Percentiles rank a stretch among this genome's conserved stretches.
phyloP scores from a whole-genome alignment of 2,888 invertebrate genomes.

The Cephus pygmeus region DNA sequence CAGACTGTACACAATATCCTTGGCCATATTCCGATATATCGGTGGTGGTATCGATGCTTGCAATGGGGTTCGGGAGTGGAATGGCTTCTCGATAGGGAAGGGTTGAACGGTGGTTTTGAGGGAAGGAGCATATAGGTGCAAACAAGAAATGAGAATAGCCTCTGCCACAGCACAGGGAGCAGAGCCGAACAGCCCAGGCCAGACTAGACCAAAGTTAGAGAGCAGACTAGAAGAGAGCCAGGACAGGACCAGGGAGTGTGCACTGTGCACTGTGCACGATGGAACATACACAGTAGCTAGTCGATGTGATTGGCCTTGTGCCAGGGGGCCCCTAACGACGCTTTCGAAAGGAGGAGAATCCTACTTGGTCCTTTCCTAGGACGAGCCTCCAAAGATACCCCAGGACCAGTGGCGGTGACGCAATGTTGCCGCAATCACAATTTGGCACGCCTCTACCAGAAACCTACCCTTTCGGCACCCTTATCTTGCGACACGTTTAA shows the following conservation, averaged over 20 bases:
- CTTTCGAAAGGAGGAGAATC: constrained; percentile 61
- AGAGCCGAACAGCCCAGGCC: neutral
- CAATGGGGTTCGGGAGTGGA: constrained; percentile 26
- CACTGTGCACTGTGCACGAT: constrained; percentile 32
- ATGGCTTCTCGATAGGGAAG: constrained; percentile 13
- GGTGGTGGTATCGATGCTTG: constrained; percentile 54
- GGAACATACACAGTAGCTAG: constrained; percentile 58
- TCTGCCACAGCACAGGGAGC: constrained; percentile 29
- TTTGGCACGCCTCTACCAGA: constrained; percentile 56
- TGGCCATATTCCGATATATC: constrained; percentile 56
- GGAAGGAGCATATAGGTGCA: constrained; percentile 49
- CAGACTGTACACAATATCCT: constrained; percentile 44
- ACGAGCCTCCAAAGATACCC: constrained; percentile 57
- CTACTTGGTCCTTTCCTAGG: constrained; percentile 55
- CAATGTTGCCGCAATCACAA: constrained; percentile 64
- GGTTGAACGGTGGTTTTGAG: constrained; percentile 26
- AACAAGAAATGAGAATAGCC: constrained; percentile 60
- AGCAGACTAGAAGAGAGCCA: constrained; percentile 25
- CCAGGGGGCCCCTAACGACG: constrained; percentile 63
- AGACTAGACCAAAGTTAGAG: constrained; percentile 21
- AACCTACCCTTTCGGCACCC: constrained; percentile 40
- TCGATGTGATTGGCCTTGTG: constrained; percentile 64
- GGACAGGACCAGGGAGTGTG: constrained; percentile 41
- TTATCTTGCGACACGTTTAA: constrained; percentile 16
- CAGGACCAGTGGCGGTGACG: constrained; percentile 57